Conservation (phyloP, 1,140 invertebrate genomes). For the Drosophila elegans region DNA sequence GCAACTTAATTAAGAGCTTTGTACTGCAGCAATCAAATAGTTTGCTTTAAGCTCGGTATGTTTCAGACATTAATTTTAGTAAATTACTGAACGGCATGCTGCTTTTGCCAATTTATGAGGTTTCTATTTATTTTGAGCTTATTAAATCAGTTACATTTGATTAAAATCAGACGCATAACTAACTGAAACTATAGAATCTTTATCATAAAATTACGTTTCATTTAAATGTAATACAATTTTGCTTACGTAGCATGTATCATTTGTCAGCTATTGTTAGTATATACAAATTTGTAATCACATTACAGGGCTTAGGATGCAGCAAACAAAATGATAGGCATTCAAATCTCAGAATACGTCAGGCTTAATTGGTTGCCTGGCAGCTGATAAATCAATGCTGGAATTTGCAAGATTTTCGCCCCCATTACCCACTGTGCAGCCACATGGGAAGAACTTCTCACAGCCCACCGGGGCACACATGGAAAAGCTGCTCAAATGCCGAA, state of each 20-base stretch:
- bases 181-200: neutral
- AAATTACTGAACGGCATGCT: neutral
- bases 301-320: neutral
- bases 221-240: constrained; percentile 11
- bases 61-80: neutral
- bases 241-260: neutral
- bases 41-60: neutral
- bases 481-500: constrained; percentile 30
- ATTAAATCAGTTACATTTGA: constrained; percentile 8
- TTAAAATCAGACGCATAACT: constrained; percentile 5
- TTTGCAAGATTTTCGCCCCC: neutral
- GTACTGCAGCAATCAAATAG: too few species aligned
- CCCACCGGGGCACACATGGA: constrained; percentile 9
- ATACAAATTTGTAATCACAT: constrained; percentile 10
- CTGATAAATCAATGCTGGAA: constrained; percentile 16
- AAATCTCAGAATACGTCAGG: neutral
- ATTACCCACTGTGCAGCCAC: constrained; percentile 22
- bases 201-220: neutral
- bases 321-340: constrained; percentile 13
- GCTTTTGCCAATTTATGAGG: neutral
- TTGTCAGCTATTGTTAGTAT: constrained; percentile 3
- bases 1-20: neutral
- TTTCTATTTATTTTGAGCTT: neutral
- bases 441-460: neutral
- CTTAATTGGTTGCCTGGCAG: constrained; percentile 12